Evolutionary conservation across 2,888 invertebrate genomes (phyloP).

Genomic region (Tachystola acroxantha): DNA sequence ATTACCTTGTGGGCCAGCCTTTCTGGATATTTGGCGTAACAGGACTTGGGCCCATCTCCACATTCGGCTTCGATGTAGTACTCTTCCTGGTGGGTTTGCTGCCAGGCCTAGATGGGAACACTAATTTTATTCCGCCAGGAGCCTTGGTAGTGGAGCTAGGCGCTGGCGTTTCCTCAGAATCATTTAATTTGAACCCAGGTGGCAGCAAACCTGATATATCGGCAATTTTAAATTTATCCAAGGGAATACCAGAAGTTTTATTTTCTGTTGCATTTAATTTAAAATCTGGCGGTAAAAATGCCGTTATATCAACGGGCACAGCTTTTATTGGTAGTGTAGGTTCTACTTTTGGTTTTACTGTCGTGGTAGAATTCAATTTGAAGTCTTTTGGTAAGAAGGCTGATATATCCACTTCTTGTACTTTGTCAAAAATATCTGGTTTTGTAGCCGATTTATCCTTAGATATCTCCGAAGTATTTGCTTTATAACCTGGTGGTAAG

Average conservation of each 20-base stretch:
- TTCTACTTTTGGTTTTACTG: conserved; percentile 39
- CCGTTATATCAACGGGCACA: conserved; percentile 71
- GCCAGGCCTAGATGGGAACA: conserved; percentile 89
- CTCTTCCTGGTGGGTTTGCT: conserved; percentile 77
- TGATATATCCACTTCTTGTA: conserved; percentile 66
- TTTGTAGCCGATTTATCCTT: conserved; percentile 44
- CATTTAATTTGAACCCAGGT: conserved; percentile 74
- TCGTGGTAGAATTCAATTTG: conserved; percentile 56
- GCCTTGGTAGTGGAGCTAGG: conserved; percentile 54
- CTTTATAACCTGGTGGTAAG: conserved; percentile 83
- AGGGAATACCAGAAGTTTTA: conserved; percentile 24
- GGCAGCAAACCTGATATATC: conserved; percentile 82
- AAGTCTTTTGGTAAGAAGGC: conserved; percentile 81
- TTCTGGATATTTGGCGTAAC: conserved; percentile 85
- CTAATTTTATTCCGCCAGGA: conserved; percentile 80
- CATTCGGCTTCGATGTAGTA: conserved; percentile 77
- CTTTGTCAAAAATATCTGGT: conserved; percentile 40
- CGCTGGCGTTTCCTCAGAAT: conserved; percentile 31
- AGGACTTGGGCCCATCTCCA: conserved; percentile 60
- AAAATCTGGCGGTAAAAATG: conserved; percentile 81
- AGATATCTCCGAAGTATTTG: conserved; percentile 41
- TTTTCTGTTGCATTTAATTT: conserved; percentile 52
- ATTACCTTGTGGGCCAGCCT: conserved; percentile 89
- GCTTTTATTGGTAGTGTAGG: conserved; percentile 37
- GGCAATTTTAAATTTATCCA: conserved; percentile 46